phyloP scores from a whole-genome alignment of 1,140 invertebrate species.

The Diabrotica undecimpunctata region DNA sequence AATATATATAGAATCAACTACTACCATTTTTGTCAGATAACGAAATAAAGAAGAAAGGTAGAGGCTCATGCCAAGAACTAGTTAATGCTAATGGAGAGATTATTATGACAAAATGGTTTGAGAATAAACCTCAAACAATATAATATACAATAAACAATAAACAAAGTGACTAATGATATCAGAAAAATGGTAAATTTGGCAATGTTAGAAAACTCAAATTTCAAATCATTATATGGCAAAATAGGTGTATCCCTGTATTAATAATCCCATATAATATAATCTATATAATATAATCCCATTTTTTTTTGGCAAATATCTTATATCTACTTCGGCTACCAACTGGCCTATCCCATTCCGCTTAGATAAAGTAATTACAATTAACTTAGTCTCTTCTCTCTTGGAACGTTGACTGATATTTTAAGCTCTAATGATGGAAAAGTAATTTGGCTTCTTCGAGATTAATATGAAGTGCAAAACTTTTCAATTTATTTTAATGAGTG shows the following conservation, averaged over 20 bases:
- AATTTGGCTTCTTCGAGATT: conserved; percentile 34
- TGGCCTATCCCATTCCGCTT: conserved; percentile 15
- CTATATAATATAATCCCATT: too few relatives aligned
- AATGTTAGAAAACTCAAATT: too few relatives aligned
- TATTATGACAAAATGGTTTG: conserved; percentile 46
- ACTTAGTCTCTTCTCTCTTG: conserved; percentile 24
- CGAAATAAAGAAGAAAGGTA: conserved; percentile 41
- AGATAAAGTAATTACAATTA: conserved; percentile 40
- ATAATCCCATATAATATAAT: too few relatives aligned
- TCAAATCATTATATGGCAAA: too few relatives aligned
- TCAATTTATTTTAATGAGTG: conserved; percentile 37
- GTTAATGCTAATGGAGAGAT: conserved; percentile 39
- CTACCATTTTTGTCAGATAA: conserved; percentile 37
- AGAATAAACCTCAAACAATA: conserved; percentile 46
- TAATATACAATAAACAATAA: too few relatives aligned
- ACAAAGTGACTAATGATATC: too few relatives aligned
- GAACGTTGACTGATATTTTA: conserved; percentile 32
- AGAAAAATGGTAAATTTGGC: too few relatives aligned
- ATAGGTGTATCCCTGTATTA: too few relatives aligned
- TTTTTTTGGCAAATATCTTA: background rate
- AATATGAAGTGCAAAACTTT: conserved; percentile 37
- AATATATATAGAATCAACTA: too few relatives aligned
- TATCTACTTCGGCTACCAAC: background rate
- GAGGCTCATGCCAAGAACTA: conserved; percentile 45
- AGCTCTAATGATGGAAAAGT: conserved; percentile 36